Base-by-base conservation (phyloP, 2,797 vertebrate genomes). In the Pipistrellus nathusii region DNA sequence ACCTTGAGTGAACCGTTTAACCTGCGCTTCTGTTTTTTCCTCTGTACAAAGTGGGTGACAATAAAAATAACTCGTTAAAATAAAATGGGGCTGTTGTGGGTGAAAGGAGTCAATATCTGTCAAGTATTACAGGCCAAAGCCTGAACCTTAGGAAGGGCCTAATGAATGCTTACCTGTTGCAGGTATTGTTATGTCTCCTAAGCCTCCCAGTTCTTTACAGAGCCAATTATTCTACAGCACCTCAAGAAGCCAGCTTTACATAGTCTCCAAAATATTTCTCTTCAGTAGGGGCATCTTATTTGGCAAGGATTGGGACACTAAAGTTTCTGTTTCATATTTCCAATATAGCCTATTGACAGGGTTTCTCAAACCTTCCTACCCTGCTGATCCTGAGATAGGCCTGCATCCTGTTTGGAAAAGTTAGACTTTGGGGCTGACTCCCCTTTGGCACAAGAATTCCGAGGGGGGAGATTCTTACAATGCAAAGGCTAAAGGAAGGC, bases 11-110 rank as follows among this genome's bases (percentile, higher is more conserved):
- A 85, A n/a, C 35, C 30, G 6, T 82, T 64, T 93, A 83, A 76
- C 66, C 71, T 8, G 32, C 68, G 71, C 71, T 91, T 80, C 41
- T 59, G 23, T 93, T 84, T 86, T 20, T 85, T 89, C 41, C 41
- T 76, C 81, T 94, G 41, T 85, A 48, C 64, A 59, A 88, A 62
- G 69, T 51, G 44, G 25, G 25, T 44, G 30, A 18, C 30, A 15
- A 73, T 35, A 27, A 62, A 44, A 15, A 12, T 25, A 17, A 23
- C 35, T 73, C 18, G 69, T n/a, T 73, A 1, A 68, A 46, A 44
- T 78, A 53, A 41, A 86, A 12, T 4, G 2, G 46, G 6, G 27
- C 55, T 59, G 27, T 62, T 21, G 4, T 3, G 21, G 57, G 30
- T 21, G 44, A 69, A 55, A 59, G 77, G 30, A 46, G 18, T 53